These are phyloP conservation scores for Pristionchus entomophagus DNA, from an alignment of 2,888 invertebrate genomes.

Conservation along the genomic window DNA sequence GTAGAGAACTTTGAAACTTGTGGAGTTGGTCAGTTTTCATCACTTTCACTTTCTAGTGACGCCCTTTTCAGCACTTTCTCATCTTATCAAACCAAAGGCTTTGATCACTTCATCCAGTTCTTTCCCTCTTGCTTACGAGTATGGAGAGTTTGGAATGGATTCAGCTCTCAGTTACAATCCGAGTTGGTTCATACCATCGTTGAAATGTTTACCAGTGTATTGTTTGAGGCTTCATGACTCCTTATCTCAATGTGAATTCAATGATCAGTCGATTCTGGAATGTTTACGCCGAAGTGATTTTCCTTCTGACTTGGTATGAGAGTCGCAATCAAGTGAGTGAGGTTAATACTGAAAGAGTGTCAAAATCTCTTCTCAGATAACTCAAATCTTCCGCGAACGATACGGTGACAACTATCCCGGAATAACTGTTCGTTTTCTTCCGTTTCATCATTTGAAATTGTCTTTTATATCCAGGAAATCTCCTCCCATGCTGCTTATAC, in stretches of 20 bases:
- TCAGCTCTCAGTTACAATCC: constrained; percentile 7
- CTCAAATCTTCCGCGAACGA: not conserved
- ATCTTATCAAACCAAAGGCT: not conserved
- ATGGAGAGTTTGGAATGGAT: constrained; percentile 7
- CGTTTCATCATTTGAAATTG: not conserved
- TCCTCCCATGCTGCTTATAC: not conserved
- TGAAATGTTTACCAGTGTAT: not conserved
- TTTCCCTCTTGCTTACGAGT: not conserved
- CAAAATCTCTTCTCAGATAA: not conserved
- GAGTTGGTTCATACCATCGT: not conserved
- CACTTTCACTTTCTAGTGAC: not conserved
- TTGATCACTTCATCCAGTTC: constrained; percentile 3
- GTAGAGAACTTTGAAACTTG: constrained; percentile 19
- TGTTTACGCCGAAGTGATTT: not conserved
- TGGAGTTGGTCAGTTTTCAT: not conserved
- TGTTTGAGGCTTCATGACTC: not conserved
- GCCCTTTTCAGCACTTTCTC: constrained; percentile 3
- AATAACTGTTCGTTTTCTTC: not conserved
- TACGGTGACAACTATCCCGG: not conserved
- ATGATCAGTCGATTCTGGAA: constrained; percentile 19
- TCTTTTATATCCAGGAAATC: not conserved
- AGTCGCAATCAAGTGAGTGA: not conserved
- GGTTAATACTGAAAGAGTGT: not conserved
- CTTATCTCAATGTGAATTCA: not conserved
- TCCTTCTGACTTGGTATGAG: not conserved